Evolutionary conservation across 2,113 vertebrate species (phyloP).

Genomic region (Hydrochoerus hydrochaeris): DNA sequence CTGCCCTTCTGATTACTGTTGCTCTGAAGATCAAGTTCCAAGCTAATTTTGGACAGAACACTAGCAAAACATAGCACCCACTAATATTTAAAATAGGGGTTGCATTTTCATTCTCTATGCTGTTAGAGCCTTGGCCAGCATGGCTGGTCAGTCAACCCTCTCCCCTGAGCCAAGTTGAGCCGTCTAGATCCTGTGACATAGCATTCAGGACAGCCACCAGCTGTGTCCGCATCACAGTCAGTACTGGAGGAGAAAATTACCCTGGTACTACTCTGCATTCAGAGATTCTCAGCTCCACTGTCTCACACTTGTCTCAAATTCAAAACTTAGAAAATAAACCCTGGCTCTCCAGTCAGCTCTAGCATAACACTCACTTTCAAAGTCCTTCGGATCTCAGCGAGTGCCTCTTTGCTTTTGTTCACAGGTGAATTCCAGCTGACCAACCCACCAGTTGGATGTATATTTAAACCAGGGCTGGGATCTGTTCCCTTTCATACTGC

Average conservation of each 20-base stretch:
- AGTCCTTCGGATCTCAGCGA: not conserved
- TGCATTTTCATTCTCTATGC: not conserved
- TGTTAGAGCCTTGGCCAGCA: not conserved
- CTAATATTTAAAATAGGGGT: not conserved
- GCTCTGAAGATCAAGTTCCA: not conserved
- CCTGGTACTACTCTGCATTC: not conserved
- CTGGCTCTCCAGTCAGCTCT: not conserved
- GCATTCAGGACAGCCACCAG: accelerated
- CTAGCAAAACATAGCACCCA: not conserved
- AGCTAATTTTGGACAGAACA: not conserved
- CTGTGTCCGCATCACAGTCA: not conserved
- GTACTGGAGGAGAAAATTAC: not conserved
- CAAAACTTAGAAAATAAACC: not conserved
- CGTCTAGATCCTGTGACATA: not conserved
- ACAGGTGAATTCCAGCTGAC: not conserved
- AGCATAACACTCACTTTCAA: not conserved
- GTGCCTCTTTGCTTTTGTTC: not conserved
- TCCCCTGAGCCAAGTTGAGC: not conserved
- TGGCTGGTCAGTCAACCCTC: not conserved
- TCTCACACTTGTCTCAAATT: no score
- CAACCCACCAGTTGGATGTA: not conserved
- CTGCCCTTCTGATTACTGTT: not conserved
- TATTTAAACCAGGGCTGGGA: not conserved
- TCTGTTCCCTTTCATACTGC: not conserved
- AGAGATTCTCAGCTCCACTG: not conserved